phyloP scores from a whole-genome alignment of 2,888 invertebrate genomes.

The Glyphotaelius pellucidus region DNA sequence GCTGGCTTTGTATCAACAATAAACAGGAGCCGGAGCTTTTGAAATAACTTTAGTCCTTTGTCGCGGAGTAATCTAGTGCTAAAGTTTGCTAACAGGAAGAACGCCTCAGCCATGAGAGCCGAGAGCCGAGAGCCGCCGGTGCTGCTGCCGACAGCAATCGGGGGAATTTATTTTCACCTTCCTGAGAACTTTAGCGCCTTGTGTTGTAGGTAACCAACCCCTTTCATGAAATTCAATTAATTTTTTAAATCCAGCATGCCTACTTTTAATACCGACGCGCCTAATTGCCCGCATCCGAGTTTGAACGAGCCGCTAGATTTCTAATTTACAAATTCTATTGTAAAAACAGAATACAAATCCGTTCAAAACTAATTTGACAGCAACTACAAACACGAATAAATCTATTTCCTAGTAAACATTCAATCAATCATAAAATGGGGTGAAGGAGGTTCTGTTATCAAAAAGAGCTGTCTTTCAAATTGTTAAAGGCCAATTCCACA shows the following conservation, averaged over 20 bases:
- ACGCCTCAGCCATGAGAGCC: conserved; percentile 45
- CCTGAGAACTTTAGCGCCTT: conserved; percentile 44
- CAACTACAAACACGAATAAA: background rate
- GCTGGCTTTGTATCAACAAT: conserved; percentile 64
- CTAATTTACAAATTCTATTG: background rate
- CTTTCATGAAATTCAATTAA: conserved; percentile 53
- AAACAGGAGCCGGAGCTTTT: conserved; percentile 63
- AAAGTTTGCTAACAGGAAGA: conserved; percentile 65
- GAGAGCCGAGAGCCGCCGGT: conserved; percentile 20
- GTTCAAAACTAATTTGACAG: background rate
- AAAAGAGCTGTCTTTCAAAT: conserved; percentile 12
- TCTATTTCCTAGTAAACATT: conserved; percentile 2
- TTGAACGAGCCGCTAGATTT: background rate
- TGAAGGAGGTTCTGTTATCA: conserved; percentile 3
- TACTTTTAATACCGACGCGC: background rate
- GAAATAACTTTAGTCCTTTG: conserved; percentile 66
- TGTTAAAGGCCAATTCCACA: conserved; percentile 18
- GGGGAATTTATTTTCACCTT: conserved; percentile 62
- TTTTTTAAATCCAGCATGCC: background rate
- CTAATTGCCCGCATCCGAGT: background rate
- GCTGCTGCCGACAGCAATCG: conserved; percentile 45
- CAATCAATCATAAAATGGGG: conserved; percentile 2
- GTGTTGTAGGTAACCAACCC: conserved; percentile 39
- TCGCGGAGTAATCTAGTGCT: conserved; percentile 66
- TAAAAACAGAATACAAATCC: background rate